Percentiles rank a stretch among this genome's conserved stretches.
phyloP scores from a whole-genome alignment of 2,797 vertebrate species.

The Urophycis tenuis region DNA sequence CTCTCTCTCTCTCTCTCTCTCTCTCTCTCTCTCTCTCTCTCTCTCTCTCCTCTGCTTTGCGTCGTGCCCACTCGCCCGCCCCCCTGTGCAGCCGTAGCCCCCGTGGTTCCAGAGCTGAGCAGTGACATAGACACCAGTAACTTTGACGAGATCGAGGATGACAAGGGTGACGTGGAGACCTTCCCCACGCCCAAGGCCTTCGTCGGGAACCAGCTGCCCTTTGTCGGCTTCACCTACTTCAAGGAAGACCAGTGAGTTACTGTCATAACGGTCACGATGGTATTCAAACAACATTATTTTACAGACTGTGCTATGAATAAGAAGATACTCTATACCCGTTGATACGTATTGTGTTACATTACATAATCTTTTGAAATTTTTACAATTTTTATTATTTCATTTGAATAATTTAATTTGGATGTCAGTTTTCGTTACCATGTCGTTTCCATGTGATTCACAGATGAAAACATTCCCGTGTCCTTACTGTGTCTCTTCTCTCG shows the following conservation, averaged over 20 bases:
- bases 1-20: no score
- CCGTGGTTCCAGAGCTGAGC: constrained; percentile 92
- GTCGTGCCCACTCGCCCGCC: constrained; percentile 24
- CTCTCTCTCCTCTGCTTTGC: not conserved
- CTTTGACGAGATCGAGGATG: constrained; percentile 94
- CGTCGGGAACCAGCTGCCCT: constrained; percentile 95
- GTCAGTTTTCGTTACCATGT: not conserved
- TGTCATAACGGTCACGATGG: no score
- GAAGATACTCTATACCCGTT: not conserved
- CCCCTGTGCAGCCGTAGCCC: constrained; percentile 87
- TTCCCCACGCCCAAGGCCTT: constrained; percentile 92
- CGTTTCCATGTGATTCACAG: not conserved
- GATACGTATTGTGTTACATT: no score
- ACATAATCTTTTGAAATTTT: no score
- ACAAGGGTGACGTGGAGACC: constrained; percentile 90
- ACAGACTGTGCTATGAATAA: not conserved
- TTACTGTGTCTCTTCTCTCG: constrained; percentile 24
- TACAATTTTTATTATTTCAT: no score
- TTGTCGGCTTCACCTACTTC: constrained; percentile 96
- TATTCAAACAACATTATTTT: no score
- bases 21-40: not conserved
- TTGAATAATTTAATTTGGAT: not conserved
- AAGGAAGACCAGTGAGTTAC: constrained; percentile 88
- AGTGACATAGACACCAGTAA: constrained; percentile 96
- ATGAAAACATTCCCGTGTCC: not conserved